These are phyloP conservation scores for Caretta caretta DNA, from an alignment of 2,113 vertebrate species.

Conservation along the genomic window DNA sequence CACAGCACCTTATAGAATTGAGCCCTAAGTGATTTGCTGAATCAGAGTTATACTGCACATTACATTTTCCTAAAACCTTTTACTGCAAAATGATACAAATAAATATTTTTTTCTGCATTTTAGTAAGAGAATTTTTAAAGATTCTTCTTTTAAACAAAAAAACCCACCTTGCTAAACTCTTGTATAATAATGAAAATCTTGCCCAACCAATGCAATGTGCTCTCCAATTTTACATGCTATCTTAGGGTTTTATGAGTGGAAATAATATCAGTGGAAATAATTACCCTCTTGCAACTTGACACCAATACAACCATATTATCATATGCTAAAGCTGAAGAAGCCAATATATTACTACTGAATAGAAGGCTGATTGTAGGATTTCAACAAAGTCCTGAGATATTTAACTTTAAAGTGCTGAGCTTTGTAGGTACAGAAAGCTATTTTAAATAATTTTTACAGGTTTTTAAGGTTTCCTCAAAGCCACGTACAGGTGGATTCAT, in stretches of 20 bases:
- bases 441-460: too few relatives aligned
- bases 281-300: not conserved
- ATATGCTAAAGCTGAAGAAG: not conserved
- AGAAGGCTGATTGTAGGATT: fast-evolving
- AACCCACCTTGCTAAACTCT: not conserved
- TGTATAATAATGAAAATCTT: not conserved
- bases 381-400: not conserved
- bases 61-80: not conserved
- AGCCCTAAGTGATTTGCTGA: not conserved
- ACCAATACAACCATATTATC: not conserved
- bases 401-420: not conserved
- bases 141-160: not conserved
- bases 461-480: not conserved
- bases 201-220: not conserved
- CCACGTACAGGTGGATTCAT: not conserved
- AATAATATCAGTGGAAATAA: not conserved
- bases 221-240: not conserved
- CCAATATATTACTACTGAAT: not conserved
- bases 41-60: fast-evolving
- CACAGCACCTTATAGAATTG: not conserved
- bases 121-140: not conserved
- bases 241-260: not conserved
- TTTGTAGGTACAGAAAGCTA: not conserved
- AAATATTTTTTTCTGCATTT: not conserved
- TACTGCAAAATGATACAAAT: not conserved